Percentiles rank a stretch among this genome's conserved stretches.
Conservation (phyloP, 2,888 invertebrate species). For the Acleris literana region DNA sequence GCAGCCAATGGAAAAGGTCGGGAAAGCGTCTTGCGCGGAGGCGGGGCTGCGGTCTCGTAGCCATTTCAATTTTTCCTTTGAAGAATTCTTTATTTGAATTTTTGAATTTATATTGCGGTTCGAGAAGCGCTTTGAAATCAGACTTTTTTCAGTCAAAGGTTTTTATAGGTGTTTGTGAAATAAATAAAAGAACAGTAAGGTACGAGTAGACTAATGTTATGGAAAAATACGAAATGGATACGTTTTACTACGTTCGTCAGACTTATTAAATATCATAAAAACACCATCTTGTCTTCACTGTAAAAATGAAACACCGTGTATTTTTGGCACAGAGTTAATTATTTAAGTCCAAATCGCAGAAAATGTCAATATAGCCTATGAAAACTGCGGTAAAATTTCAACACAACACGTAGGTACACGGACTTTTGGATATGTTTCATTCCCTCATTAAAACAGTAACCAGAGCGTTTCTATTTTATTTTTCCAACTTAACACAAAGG, state of each 20-base stretch:
- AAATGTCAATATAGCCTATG: no score
- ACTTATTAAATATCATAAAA: no score
- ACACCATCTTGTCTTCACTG: background rate
- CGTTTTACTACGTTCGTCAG: no score
- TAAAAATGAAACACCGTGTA: background rate
- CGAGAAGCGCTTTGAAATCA: slow-evolving; percentile 46
- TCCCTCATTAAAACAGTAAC: no score
- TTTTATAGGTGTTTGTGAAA: slow-evolving; percentile 4
- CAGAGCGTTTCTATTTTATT: no score
- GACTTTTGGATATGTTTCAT: no score
- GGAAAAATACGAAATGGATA: no score
- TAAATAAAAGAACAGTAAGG: background rate
- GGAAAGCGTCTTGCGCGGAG: slow-evolving; percentile 78
- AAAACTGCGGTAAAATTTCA: no score
- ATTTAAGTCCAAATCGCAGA: no score
- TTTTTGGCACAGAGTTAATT: background rate
- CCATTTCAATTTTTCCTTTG: slow-evolving; percentile 79
- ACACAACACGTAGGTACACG: no score
- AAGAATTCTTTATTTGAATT: slow-evolving; percentile 76
- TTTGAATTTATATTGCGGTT: slow-evolving; percentile 70
- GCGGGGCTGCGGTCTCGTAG: slow-evolving; percentile 78
- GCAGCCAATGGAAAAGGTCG: slow-evolving; percentile 80
- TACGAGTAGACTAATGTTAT: no score
- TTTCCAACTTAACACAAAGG: no score
- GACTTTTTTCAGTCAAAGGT: slow-evolving; percentile 38